phyloP scores from a whole-genome alignment of 1,140 invertebrate genomes.

The Drosophila ficusphila region DNA sequence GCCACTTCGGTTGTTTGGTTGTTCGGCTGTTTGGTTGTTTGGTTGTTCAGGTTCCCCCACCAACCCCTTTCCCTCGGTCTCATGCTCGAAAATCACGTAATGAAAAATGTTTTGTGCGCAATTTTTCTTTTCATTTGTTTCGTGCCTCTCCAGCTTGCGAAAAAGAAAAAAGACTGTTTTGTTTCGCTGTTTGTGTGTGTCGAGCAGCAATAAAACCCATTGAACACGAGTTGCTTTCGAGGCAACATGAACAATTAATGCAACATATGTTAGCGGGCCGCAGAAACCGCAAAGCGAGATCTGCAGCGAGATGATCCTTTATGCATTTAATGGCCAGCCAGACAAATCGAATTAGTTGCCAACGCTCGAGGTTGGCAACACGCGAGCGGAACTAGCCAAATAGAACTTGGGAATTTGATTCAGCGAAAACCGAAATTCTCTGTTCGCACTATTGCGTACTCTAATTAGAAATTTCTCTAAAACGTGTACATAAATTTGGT shows the following conservation, averaged over 20 bases:
- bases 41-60: conserved; percentile 1
- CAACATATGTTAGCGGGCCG: conserved; percentile 71
- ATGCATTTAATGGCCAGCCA: conserved; percentile 42
- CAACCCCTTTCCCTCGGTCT: not conserved
- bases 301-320: conserved; percentile 46
- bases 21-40: conserved; percentile 3
- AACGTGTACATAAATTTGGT: too few relatives aligned
- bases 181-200: conserved; percentile 77
- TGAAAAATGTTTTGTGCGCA: conserved; percentile 81
- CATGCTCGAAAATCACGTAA: conserved; percentile 80
- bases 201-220: conserved; percentile 81
- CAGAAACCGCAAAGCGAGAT: conserved; percentile 41
- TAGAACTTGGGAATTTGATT: not conserved
- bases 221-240: conserved; percentile 80
- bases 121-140: conserved; percentile 80
- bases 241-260: conserved; percentile 81
- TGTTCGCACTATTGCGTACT: not conserved
- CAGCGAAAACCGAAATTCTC: not conserved
- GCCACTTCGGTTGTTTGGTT: conserved; percentile 64
- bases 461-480: not conserved
- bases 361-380: conserved; percentile 55
- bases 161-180: conserved; percentile 42
- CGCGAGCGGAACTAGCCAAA: conserved; percentile 47
- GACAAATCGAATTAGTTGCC: conserved; percentile 73
- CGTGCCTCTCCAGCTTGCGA: conserved; percentile 36